Evolutionary conservation across 92 coral and sea anemone species (phyloP), one percentile per base, ranked within the genome.

Genomic region (Paragorgia papillata): DNA sequence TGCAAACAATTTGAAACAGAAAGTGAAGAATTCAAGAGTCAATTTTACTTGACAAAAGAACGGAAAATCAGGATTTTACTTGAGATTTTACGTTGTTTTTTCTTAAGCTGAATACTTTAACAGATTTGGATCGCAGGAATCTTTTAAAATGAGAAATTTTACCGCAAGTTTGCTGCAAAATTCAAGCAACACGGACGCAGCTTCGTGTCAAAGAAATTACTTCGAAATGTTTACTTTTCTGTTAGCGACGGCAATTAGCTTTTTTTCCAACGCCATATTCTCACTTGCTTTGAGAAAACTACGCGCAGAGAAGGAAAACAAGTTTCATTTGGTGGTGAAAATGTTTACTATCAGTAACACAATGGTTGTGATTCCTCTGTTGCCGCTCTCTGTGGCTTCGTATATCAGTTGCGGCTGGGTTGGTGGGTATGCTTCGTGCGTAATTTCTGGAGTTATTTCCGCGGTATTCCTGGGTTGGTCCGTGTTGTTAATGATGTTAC

Each of bases 391-490:
- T 12, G 46, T 90, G 22, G 74, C 83, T 25, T 92, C 97, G 17
- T 90, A 67, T 54, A 63, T 70, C 1, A 73, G 79, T 25, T 86
- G 97, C 56, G 65, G 73, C 17, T 92, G 97, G 97, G 55, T 83
- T 7, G 96, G 97, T 1, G 96, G 97, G 0, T 27, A 68, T 20
- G 28, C 81, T 41, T 69, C 88, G 0, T 92, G 97, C 51, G 79
- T 71, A 43, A 1, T 85, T n/a, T 77, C 97, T 12, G 97, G 96
- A 7, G 83, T 90, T 51, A 54, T 92, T 32, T 87, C 92, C 0
- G 89, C 90, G 3, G 66, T 84, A 21, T 88, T 92, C 43, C 80
- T 88, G 6, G 83, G 91, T 53, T 92, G 97, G 97, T 92, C 97
- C 5, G 87, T 85, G 29, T 21, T 66, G 22, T 75, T 92, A 22